Evolutionary conservation across 2,113 vertebrate species (phyloP).

Genomic region (Albula glossodonta): DNA sequence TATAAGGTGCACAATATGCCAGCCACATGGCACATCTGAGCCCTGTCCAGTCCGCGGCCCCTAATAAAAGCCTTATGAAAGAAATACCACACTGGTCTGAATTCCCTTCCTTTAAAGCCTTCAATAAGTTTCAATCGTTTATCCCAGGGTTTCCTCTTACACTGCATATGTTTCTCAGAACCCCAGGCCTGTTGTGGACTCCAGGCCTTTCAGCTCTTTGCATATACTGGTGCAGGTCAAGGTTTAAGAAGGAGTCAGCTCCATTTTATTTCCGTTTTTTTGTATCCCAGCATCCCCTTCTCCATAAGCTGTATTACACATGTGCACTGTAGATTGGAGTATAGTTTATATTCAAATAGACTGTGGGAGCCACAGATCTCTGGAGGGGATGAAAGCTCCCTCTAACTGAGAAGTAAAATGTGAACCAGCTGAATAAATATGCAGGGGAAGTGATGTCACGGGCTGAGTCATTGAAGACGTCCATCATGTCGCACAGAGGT

Average conservation of each 20-base stretch:
- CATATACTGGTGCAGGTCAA: neutral
- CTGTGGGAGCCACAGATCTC: neutral
- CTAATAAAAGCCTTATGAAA: neutral
- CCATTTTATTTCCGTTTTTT: neutral
- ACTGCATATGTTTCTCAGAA: neutral
- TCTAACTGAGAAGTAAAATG: constrained; percentile 30
- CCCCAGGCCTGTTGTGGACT: neutral
- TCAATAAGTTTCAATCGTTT: neutral
- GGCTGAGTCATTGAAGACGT: constrained; percentile 28
- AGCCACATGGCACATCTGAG: constrained; percentile 18
- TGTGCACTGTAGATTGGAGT: neutral
- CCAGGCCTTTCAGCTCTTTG: neutral
- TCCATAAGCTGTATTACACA: neutral
- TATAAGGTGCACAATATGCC: neutral
- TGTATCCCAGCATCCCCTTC: constrained; percentile 3
- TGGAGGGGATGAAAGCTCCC: constrained; percentile 1
- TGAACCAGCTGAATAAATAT: constrained; percentile 60
- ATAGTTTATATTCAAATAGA: constrained; percentile 8
- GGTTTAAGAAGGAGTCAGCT: neutral
- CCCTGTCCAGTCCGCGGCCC: neutral
- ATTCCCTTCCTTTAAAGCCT: neutral
- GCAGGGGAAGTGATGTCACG: constrained; percentile 45
- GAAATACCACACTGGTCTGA: neutral
- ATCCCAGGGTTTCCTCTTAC: neutral
- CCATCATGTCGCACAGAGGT: constrained; percentile 20